Evolutionary conservation across 2,113 vertebrate species (phyloP).

Genomic region (Pithys albifrons): DNA sequence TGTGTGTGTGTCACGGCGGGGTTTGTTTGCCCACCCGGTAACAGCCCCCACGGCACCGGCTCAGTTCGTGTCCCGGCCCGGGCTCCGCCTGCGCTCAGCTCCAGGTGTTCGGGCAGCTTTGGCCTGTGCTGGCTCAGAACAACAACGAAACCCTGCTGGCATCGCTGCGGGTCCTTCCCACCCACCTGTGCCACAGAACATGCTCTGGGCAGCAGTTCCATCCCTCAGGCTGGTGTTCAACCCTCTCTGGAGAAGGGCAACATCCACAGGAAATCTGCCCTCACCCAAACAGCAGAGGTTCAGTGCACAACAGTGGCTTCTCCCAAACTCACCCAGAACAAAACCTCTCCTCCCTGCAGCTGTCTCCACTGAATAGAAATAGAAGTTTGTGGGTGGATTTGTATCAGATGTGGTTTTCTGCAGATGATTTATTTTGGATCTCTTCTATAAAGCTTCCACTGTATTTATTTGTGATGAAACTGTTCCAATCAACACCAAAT

Average conservation of each 20-base stretch:
- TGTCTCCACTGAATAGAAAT: neutral
- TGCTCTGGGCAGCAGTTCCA: rapidly evolving
- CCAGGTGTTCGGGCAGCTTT: rapidly evolving
- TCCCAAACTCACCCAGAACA: neutral
- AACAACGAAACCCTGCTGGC: rapidly evolving
- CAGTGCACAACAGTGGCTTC: rapidly evolving
- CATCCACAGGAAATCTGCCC: neutral
- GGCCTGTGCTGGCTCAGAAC: rapidly evolving
- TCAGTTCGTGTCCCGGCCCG: neutral
- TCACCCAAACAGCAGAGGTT: neutral
- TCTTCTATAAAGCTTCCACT: neutral
- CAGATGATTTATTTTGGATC: neutral
- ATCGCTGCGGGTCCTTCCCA: rapidly evolving
- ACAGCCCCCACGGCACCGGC: neutral
- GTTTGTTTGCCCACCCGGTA: neutral
- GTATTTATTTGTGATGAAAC: neutral
- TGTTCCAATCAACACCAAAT: neutral
- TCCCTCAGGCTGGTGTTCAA: rapidly evolving
- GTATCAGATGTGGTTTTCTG: neutral
- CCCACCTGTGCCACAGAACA: rapidly evolving
- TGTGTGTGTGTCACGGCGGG: too few relatives aligned
- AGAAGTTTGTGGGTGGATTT: neutral
- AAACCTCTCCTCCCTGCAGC: neutral
- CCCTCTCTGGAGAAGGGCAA: rapidly evolving
- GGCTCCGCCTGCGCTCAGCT: rapidly evolving